A percentile compares a stretch with the other conserved stretches of the same genome.
Conservation (phyloP, 1,140 invertebrate genomes). For the Radopholus similis region DNA sequence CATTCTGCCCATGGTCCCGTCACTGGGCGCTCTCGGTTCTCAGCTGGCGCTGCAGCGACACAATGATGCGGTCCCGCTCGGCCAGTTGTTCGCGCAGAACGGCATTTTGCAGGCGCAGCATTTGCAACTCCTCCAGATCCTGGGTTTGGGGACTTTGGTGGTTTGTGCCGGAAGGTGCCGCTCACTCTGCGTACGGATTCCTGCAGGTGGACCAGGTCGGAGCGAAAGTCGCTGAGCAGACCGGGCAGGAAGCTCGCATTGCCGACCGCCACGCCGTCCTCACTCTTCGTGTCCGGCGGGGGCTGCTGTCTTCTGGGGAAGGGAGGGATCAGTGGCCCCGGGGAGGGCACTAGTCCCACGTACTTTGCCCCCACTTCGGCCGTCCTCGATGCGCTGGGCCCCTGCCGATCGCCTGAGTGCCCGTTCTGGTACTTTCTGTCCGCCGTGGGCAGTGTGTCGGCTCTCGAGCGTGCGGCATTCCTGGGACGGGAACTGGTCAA, state of each 20-base stretch:
- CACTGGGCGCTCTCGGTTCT: background rate
- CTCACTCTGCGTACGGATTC: conserved; percentile 4
- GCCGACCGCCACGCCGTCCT: background rate
- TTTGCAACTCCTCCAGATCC: conserved; percentile 21
- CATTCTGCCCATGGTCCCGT: no score
- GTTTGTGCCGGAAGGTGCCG: background rate
- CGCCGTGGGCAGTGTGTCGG: background rate
- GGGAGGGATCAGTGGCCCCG: background rate
- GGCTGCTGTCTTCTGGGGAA: background rate
- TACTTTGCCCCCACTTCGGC: background rate
- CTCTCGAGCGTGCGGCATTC: background rate
- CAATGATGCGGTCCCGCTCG: conserved; percentile 15
- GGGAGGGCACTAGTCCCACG: background rate
- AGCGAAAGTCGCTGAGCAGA: conserved; percentile 17
- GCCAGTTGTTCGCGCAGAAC: conserved; percentile 14
- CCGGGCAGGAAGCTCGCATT: background rate
- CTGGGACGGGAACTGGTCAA: background rate
- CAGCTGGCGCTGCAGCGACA: conserved; percentile 11
- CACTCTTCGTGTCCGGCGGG: background rate
- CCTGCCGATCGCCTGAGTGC: background rate
- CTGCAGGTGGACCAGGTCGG: conserved; percentile 12
- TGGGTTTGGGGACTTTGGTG: conserved; percentile 6
- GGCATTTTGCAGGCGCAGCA: conserved; percentile 14
- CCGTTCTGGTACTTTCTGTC: background rate
- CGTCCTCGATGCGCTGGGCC: background rate